Base-by-base conservation (phyloP, 2,113 vertebrate species). In the Heterochromis multidens region DNA sequence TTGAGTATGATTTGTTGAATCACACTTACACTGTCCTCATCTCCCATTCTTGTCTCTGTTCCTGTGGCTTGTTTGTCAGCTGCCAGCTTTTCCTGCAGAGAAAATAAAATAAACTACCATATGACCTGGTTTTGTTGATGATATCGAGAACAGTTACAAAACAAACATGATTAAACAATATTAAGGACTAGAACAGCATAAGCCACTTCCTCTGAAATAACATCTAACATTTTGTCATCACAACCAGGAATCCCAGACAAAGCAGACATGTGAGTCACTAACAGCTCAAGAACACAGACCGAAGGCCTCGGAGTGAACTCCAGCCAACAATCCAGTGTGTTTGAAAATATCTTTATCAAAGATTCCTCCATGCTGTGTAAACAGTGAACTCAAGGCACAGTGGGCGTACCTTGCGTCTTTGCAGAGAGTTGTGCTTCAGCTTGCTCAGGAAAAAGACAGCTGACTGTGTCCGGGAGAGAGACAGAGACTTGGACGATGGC, bases 361-460 rank as follows among this genome's bases (percentile, higher is more conserved):
- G 31, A 31, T 79, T 63, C 67, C 35, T 54, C 14, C 1, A 5
- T 46, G 81, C 46, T 58, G 80, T 79, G 85, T 88, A 72, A 93
- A 87, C 79, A 81, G 33, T 29, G 37, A 56, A 31, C 59, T 72
- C 19, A 0, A 1, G 37, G 63, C 62, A 46, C 52, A 54, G 79
- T 70, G 58, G 79, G 62, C 79, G 8, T 90, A 97, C 96, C 95
- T 96, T 96, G 80, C 89, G 96, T 81, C 96, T 97, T 80, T 96
- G 96, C 46, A 96, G 94, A 8, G 96, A 94, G 81, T 95, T 97
- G 91, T 96, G 97, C 92, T 98, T 98, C 49, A 99, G 97, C 89
- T 97, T 98, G 95, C 93, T 98, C 87, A 99, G 96, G 95, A 99
- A 99, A 5, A 97, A 95, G 80, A 98, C 91, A 9, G 97, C 97